phyloP scores from a whole-genome alignment of 2,113 vertebrate species.

The Brevimyrus niger region DNA sequence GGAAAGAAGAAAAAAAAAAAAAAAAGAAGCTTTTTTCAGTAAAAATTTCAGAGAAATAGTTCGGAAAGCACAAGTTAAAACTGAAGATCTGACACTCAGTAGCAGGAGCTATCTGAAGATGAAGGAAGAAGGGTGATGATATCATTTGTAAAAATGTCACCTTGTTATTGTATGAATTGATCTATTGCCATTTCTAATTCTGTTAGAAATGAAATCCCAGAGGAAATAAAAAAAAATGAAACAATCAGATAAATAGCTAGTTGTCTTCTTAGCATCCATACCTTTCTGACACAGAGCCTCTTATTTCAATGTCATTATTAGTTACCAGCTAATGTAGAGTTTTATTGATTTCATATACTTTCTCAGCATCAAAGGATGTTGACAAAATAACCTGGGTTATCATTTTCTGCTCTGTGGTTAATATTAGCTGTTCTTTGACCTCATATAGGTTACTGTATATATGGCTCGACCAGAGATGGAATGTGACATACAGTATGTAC shows the following conservation, averaged over 20 bases:
- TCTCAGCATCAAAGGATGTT: not conserved
- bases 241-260: not conserved
- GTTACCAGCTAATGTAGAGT: not conserved
- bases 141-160: not conserved
- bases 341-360: not conserved
- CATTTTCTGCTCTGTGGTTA: not conserved
- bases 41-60: not conserved
- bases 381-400: not conserved
- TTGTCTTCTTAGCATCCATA: not conserved
- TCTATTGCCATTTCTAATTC: not conserved
- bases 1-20: not conserved
- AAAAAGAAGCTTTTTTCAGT: not conserved
- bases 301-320: not conserved
- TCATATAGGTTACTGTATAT: not conserved
- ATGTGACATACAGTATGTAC: not conserved
- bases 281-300: not conserved
- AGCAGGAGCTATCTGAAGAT: not conserved
- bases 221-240: not conserved
- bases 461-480: not conserved
- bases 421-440: not conserved
- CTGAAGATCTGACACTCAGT: not conserved
- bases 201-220: not conserved
- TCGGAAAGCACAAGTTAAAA: not conserved
- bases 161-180: not conserved
- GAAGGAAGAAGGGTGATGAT: not conserved